phyloP scores from a whole-genome alignment of 2,113 vertebrate species.

The Mustela nigripes region DNA sequence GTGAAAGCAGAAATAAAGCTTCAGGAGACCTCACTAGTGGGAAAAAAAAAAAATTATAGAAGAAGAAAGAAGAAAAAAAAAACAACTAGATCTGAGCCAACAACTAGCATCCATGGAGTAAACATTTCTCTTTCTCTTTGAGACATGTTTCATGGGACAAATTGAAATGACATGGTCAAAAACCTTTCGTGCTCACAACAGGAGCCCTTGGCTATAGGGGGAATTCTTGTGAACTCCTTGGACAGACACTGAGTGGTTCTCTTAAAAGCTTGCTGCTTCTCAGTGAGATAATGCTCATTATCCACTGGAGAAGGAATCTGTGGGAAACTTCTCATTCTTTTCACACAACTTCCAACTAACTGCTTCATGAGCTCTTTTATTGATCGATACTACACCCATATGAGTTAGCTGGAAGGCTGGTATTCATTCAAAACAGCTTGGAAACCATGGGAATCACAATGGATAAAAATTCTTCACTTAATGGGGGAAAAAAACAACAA shows the following conservation, averaged over 20 bases:
- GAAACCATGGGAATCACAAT: conserved; percentile 50
- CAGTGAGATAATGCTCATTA: neutral
- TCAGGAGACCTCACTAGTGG: neutral
- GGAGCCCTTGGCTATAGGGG: neutral
- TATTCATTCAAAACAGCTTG: conserved; percentile 68
- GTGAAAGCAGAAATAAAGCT: neutral
- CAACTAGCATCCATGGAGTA: neutral
- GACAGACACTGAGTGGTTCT: neutral
- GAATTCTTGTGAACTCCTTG: neutral
- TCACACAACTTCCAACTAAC: neutral
- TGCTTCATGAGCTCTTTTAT: conserved; percentile 40
- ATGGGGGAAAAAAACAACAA: neutral
- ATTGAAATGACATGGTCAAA: conserved; percentile 22
- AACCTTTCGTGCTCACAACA: neutral
- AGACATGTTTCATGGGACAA: conserved; percentile 5
- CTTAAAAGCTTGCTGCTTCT: neutral
- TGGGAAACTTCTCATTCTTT: conserved; percentile 39
- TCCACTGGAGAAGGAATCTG: neutral
- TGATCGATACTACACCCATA: neutral
- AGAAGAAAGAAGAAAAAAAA: neutral
- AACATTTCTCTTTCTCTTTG: neutral
- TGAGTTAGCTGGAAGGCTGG: conserved; percentile 45
- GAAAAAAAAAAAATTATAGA: neutral
- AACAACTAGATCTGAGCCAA: neutral
- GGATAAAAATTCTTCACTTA: conserved; percentile 46